Evolutionary conservation across 2,888 invertebrate genomes (phyloP), one percentile per base, ranked within the genome.

Genomic region (Erynnis tages): DNA sequence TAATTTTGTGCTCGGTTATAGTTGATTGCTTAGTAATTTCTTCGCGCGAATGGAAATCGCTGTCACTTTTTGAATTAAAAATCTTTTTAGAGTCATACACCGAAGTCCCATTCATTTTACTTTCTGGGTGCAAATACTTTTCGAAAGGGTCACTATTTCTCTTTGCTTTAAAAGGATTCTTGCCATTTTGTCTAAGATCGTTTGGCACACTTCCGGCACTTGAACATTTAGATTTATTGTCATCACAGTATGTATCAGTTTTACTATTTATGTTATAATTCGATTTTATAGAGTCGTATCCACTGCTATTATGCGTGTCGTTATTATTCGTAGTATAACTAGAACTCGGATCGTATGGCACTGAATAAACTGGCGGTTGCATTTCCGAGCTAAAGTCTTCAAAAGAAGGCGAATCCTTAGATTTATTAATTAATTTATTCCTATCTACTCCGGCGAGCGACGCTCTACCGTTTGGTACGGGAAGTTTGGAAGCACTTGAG

Each of bases 401-500:
- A 58, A 66, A 67, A 38, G 68, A 64, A 50, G 61, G 62, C 25
- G 66, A 65, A 56, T 82, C 77, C 62, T 68, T 76, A 53, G 71
- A 64, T 71, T 76, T 85, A 65, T 67, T 82, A 35, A 57, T 59
- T 43, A 61, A 53, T 65, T 56, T 67, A 63, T 59, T 63, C 66
- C 79, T 87, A 81, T 87, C 83, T 79, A 85, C 71, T 60, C 72
- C 76, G 58, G 81, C 70, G 43, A 74, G 62, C 11, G 76, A 66
- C 14, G 79, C 56, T 67, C 74, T 77, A 54, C 85, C 77, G 54
- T 88, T 87, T 43, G 86, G 83, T 59, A 87, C 69, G 8, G 87
- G 88, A 60, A 88, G 70, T 72, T 82, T 89, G 66, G 88, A 87
- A 76, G 80, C 67, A 76, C 75, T 84, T 54, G 80, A 73, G 63